These are phyloP conservation scores for Heliothis virescens DNA, from an alignment of 1,140 invertebrate species.

Conservation along the genomic window DNA sequence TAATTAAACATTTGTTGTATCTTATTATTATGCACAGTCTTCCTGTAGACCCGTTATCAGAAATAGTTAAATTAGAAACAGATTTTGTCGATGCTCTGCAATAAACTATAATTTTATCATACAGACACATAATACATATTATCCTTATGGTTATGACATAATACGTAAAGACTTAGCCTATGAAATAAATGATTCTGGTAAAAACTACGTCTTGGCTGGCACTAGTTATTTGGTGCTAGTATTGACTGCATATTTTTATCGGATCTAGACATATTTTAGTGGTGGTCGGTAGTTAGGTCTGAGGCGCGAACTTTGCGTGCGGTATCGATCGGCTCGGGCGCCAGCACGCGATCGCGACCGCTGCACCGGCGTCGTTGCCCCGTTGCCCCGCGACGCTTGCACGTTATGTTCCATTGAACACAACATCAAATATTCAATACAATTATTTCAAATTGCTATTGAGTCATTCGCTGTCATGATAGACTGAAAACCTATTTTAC, in stretches of 20 bases:
- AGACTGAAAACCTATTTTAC: conserved; percentile 7
- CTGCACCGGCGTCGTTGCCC: conserved; percentile 70
- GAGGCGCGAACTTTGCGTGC: conserved; percentile 78
- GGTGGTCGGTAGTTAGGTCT: conserved; percentile 55
- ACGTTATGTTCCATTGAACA: conserved; percentile 49
- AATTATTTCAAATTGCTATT: conserved; percentile 48
- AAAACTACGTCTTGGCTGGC: not conserved
- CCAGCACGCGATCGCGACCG: conserved; percentile 79
- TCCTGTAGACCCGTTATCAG: not conserved
- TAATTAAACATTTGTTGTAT: too few relatives aligned
- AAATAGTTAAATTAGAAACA: not conserved
- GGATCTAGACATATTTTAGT: conserved; percentile 32
- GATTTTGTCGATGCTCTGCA: not conserved
- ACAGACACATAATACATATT: too few relatives aligned
- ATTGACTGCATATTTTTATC: conserved; percentile 25
- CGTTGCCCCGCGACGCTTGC: conserved; percentile 48
- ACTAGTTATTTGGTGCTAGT: not conserved
- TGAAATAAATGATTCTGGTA: not conserved
- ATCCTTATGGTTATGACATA: not conserved
- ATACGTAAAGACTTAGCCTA: not conserved
- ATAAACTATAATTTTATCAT: too few relatives aligned
- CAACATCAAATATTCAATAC: conserved; percentile 51
- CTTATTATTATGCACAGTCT: not conserved
- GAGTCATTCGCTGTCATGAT: conserved; percentile 7
- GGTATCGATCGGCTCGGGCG: conserved; percentile 79